phyloP scores from a whole-genome alignment of 2,113 vertebrate genomes.

The Myanophis thanlyinensis region DNA sequence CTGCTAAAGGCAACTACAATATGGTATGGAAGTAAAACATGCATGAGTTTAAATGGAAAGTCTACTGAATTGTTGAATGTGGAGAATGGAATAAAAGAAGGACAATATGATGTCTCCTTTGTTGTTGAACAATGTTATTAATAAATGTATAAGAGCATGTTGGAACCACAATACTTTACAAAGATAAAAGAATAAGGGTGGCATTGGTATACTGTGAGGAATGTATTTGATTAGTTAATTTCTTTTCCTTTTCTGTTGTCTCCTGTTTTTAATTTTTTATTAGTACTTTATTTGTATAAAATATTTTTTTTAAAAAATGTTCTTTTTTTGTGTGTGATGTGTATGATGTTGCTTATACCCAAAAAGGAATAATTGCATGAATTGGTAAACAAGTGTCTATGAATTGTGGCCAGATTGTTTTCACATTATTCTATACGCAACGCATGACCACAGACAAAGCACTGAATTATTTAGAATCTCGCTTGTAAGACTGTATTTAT shows the following conservation, averaged over 20 bases:
- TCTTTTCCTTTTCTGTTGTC: background rate
- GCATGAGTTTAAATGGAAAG: background rate
- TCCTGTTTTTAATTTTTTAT: background rate
- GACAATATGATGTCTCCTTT: background rate
- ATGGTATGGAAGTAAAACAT: background rate
- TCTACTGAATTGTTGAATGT: background rate
- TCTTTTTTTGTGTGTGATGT: background rate
- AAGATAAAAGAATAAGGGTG: background rate
- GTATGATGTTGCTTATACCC: background rate
- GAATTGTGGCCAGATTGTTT: background rate
- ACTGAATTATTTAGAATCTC: background rate
- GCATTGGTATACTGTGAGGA: background rate
- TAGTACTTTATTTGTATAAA: background rate
- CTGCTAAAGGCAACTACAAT: background rate
- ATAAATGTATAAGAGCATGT: background rate
- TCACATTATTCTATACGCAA: background rate
- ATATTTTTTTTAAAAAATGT: background rate
- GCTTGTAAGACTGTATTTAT: background rate
- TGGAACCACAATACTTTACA: background rate
- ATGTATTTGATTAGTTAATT: background rate
- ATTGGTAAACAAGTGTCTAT: background rate
- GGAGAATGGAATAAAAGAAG: background rate
- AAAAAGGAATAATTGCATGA: background rate
- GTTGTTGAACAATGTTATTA: background rate
- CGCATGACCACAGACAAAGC: background rate